These are phyloP conservation scores for Aphidius colemani DNA, from an alignment of 2,888 invertebrate genomes.

Conservation along the genomic window DNA sequence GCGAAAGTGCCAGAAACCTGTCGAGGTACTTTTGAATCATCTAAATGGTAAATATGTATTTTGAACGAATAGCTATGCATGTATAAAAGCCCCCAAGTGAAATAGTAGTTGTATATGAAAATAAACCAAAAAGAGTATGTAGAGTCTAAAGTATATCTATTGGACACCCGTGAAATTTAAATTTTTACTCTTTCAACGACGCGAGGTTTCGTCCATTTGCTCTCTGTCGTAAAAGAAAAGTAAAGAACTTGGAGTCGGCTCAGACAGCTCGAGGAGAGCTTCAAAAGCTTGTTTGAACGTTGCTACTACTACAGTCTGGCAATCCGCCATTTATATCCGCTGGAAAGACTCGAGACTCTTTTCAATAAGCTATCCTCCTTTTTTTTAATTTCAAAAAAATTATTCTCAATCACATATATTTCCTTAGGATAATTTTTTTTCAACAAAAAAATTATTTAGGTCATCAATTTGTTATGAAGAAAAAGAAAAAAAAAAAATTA, in stretches of 20 bases:
- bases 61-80: not conserved
- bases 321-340: conserved; percentile 31
- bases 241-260: conserved; percentile 32
- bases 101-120: conserved; percentile 13
- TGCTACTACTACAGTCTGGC: conserved; percentile 34
- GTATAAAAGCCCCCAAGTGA: conserved; percentile 15
- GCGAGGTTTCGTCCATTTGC: conserved; percentile 35
- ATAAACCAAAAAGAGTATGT: conserved; percentile 7
- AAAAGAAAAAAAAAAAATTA: too few species aligned
- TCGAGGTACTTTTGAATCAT: conserved; percentile 24
- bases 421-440: not conserved
- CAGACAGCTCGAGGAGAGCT: conserved; percentile 32
- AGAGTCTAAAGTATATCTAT: conserved; percentile 18
- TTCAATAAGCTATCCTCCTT: not conserved
- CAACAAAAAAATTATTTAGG: too few species aligned
- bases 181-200: conserved; percentile 37
- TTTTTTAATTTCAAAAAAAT: not conserved
- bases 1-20: conserved; percentile 26
- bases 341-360: conserved; percentile 9
- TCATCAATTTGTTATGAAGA: not conserved
- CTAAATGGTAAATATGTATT: conserved; percentile 15
- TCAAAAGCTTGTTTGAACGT: conserved; percentile 35
- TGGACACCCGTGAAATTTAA: conserved; percentile 35
- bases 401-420: not conserved
- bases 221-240: conserved; percentile 34